Base-by-base conservation (phyloP, 2,888 invertebrate species). In the Eledone cirrhosa region DNA sequence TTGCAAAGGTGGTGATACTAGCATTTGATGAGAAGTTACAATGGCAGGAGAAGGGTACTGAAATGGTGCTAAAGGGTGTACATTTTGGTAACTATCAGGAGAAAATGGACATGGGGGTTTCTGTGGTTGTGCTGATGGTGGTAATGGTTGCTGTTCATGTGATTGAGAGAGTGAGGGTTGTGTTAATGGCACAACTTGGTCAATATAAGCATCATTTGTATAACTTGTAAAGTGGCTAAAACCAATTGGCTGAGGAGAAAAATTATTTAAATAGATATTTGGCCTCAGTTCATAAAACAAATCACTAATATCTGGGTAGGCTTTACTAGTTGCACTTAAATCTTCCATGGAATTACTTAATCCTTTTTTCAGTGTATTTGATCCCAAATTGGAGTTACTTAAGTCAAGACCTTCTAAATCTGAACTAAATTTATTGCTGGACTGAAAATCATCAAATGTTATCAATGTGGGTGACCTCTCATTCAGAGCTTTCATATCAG, bases 291-390 rank as follows among this genome's bases (percentile, higher is more conserved):
- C 76, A 24, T 47, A 29, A 29, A 76, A 76, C 24, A 48, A 41
- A 14, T 19, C 76, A 27, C 76, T 76, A 29, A 76, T 76, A 27
- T 76, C 76, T 27, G 76, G 76, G 22, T 76, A 76, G 76, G 48
- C 48, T 72, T 72, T 72, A 47, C 76, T 48, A 4, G 76, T 76
- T 47, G 47, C 48, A 27, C 47, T 48, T 27, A 76, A 16, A 29
- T 76, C 48, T 76, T 76, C 76, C 76, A 76, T 48, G 13, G 76
- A 76, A 48, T 48, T 76, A 48, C 76, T 76, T 48, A 76, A 27
- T 14, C 76, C 48, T n/a, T 76, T 76, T 8, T 76, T 76, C n/a
- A 76, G 47, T 16, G 47, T 47, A 48, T 41, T 24, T 29, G 27
- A 33, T 48, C 19, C 48, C 41, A 14, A 24, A 22, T 74, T 24